These are phyloP conservation scores for Dicaeum eximium DNA, from an alignment of 2,113 vertebrate genomes.

Conservation along the genomic window DNA sequence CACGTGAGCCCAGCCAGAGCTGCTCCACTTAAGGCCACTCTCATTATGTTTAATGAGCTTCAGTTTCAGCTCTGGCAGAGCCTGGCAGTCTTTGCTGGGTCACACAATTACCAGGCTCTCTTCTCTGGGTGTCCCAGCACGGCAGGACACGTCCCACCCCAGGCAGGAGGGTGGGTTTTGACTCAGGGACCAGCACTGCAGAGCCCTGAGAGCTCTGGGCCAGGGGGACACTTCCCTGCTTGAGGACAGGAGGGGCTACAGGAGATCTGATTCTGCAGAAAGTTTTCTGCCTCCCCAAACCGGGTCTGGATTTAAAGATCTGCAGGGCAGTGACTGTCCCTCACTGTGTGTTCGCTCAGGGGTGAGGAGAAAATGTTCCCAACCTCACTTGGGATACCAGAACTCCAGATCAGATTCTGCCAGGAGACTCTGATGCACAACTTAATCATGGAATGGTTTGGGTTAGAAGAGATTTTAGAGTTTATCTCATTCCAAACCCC, in stretches of 20 bases:
- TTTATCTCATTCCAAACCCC: not conserved
- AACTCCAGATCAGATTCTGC: not conserved
- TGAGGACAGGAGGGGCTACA: not conserved
- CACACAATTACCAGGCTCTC: not conserved
- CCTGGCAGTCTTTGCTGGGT: not conserved
- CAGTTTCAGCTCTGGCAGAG: not conserved
- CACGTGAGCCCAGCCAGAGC: not conserved
- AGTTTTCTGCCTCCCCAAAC: rapidly evolving
- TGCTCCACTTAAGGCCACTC: not conserved
- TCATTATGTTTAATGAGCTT: conserved; percentile 3
- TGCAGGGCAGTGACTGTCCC: not conserved
- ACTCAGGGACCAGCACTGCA: rapidly evolving
- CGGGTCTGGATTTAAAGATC: not conserved
- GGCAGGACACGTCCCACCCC: not conserved
- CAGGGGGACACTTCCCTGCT: not conserved
- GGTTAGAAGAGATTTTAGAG: not conserved
- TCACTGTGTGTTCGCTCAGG: rapidly evolving
- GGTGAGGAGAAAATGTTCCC: not conserved
- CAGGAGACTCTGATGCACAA: rapidly evolving
- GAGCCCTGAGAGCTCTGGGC: rapidly evolving
- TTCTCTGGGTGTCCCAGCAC: not conserved
- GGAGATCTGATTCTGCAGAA: not conserved
- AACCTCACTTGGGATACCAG: rapidly evolving
- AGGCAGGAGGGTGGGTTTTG: not conserved
- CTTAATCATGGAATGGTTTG: not conserved